Conservation (phyloP, 2,888 invertebrate genomes). For the Anthrax anthrax region DNA sequence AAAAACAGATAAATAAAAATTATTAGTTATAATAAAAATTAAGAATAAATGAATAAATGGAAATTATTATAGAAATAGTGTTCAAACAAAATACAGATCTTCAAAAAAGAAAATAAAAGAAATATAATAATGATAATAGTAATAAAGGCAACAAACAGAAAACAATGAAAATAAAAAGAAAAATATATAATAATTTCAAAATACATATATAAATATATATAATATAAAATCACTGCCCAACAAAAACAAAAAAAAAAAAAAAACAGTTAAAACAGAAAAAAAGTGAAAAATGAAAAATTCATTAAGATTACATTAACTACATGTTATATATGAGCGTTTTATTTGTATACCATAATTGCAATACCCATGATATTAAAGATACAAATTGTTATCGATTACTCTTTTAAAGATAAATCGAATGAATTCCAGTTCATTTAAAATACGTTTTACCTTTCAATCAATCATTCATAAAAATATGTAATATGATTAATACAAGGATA, state of each 20-base stretch:
- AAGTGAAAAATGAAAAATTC: slow-evolving; percentile 3
- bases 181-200: background rate
- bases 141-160: background rate
- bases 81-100: background rate
- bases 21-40: background rate
- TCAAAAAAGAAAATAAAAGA: too few relatives aligned
- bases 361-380: too few relatives aligned
- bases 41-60: background rate
- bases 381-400: too few relatives aligned
- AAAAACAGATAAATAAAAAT: background rate
- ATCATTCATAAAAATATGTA: too few relatives aligned
- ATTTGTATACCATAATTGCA: background rate
- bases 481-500: too few relatives aligned
- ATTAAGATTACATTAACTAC: slow-evolving; percentile 8
- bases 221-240: slow-evolving; percentile 5
- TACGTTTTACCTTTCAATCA: too few relatives aligned
- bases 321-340: slow-evolving; percentile 6
- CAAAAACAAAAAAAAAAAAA: too few relatives aligned
- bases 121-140: too few relatives aligned
- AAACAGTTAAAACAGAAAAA: too few relatives aligned
- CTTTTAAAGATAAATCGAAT: too few relatives aligned
- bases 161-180: background rate
- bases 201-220: too few relatives aligned
- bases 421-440: too few relatives aligned
- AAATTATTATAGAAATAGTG: background rate